Conservation (phyloP, 2,797 vertebrate species). For the Zonotrichia albicollis region DNA sequence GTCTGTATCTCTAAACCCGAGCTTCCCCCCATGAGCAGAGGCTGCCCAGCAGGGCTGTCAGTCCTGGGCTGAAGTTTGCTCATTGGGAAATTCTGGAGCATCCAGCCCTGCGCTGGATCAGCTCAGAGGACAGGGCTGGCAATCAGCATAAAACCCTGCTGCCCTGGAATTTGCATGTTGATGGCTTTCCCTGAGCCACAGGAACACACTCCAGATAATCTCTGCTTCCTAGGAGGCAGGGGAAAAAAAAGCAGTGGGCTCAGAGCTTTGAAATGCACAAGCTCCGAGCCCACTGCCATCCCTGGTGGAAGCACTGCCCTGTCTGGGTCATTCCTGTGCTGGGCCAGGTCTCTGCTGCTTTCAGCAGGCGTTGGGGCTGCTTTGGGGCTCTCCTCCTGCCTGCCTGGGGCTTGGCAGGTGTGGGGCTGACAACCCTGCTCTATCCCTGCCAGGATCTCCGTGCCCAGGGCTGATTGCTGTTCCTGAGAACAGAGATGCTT, state of each 20-base stretch:
- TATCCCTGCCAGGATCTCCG: neutral
- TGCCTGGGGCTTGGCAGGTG: neutral
- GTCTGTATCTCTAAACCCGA: neutral
- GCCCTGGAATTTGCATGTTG: neutral
- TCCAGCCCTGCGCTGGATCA: neutral
- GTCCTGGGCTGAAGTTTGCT: neutral
- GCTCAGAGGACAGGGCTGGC: neutral
- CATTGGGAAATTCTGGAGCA: neutral
- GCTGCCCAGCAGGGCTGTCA: neutral
- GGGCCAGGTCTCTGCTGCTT: neutral
- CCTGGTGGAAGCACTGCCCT: too few relatives aligned
- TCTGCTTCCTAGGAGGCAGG: neutral
- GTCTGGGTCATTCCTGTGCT: fast-evolving
- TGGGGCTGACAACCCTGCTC: neutral
- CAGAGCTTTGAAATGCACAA: neutral
- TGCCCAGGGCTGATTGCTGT: neutral
- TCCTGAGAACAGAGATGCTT: neutral
- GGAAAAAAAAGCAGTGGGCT: neutral
- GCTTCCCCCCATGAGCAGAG: neutral
- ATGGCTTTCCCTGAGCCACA: neutral
- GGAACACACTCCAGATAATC: neutral
- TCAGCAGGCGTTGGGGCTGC: neutral
- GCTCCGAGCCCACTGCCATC: neutral
- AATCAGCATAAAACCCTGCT: neutral
- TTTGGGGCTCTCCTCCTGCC: neutral